phyloP scores from a whole-genome alignment of 2,888 invertebrate species.

The Agrenia bidenticulata region DNA sequence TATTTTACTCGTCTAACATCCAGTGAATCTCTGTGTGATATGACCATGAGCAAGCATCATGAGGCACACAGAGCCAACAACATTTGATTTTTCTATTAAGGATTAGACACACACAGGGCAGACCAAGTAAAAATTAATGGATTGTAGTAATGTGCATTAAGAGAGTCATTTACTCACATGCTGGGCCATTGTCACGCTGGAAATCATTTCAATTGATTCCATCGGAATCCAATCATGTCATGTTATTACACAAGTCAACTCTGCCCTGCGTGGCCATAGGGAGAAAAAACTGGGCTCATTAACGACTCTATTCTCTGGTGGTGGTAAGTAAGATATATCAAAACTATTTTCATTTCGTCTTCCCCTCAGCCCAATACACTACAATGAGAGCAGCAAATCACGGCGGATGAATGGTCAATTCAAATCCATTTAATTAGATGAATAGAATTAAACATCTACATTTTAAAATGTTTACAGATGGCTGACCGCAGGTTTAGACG shows the following conservation, averaged over 20 bases:
- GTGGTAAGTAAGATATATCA: too few relatives aligned
- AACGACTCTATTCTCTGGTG: constrained; percentile 1
- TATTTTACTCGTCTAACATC: not conserved
- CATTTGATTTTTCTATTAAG: constrained; percentile 14
- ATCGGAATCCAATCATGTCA: constrained; percentile 22
- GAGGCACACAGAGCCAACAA: not conserved
- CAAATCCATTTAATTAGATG: constrained; percentile 2
- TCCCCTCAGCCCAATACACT: not conserved
- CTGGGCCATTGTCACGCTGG: constrained; percentile 19
- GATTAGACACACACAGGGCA: constrained; percentile 18
- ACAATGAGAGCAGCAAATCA: not conserved
- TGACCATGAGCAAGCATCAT: too few relatives aligned
- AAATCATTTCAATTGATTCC: constrained; percentile 24
- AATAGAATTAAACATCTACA: not conserved
- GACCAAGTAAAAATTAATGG: constrained; percentile 21
- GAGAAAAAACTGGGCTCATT: constrained; percentile 1
- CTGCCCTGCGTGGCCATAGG: not conserved
- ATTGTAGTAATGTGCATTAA: constrained; percentile 22
- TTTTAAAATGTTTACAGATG: too few relatives aligned
- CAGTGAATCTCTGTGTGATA: too few relatives aligned
- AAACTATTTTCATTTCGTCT: not conserved
- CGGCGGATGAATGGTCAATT: not conserved
- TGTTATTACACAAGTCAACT: constrained; percentile 2
- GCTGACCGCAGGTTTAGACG: too few relatives aligned
- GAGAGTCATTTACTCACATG: constrained; percentile 22